Evolutionary conservation across 2,888 invertebrate genomes (phyloP).

Genomic region (Geotrupes spiniger): DNA sequence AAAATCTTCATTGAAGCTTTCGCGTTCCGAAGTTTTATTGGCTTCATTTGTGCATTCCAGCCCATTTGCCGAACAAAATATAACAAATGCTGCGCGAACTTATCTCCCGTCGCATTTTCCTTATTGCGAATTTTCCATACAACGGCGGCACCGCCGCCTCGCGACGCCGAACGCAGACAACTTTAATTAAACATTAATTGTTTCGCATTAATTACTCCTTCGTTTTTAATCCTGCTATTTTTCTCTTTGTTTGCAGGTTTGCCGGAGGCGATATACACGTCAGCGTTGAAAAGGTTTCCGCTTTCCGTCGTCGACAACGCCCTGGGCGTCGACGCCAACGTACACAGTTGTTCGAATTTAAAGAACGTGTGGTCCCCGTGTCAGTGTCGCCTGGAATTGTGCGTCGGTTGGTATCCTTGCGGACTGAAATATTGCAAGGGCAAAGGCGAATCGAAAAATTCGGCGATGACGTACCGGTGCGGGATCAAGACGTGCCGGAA

Average conservation of each 20-base stretch:
- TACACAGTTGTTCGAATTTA: conserved; percentile 62
- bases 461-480: conserved; percentile 73
- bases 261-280: conserved; percentile 68
- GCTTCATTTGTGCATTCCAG: conserved; percentile 6
- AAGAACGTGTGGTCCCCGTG: conserved; percentile 72
- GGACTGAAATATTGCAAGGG: conserved; percentile 89
- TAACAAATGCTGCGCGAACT: conserved; percentile 3
- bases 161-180: too few relatives aligned
- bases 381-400: conserved; percentile 81
- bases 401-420: conserved; percentile 95
- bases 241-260: conserved; percentile 57
- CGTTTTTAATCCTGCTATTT: too few relatives aligned
- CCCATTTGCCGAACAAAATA: conserved; percentile 4
- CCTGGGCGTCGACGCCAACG: conserved; percentile 25
- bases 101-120: too few relatives aligned
- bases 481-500: conserved; percentile 94
- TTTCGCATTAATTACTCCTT: too few relatives aligned
- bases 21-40: conserved; percentile 3
- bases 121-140: too few relatives aligned
- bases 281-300: conserved; percentile 72
- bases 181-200: too few relatives aligned
- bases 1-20: neutral
- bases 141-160: too few relatives aligned
- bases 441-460: conserved; percentile 55
- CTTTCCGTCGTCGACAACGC: conserved; percentile 30